Conservation (phyloP, 2,888 invertebrate species). For the Ptycholaimellus sp. region DNA sequence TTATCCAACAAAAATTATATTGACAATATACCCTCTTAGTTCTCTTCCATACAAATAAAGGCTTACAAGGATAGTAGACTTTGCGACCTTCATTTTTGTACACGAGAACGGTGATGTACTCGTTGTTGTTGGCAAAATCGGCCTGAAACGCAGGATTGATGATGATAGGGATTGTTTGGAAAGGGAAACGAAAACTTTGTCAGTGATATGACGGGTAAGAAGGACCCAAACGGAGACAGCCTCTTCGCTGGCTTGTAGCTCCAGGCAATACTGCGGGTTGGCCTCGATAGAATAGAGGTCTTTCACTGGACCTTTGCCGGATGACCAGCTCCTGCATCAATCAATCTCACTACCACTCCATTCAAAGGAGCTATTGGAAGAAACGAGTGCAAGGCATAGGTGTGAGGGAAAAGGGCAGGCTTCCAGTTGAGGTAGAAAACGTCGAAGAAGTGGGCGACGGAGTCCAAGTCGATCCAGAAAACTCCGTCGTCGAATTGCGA, state of each 20-base stretch:
- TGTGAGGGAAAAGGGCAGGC: constrained; percentile 58
- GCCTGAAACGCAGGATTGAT: constrained; percentile 35
- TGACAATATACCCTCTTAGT: too few species aligned
- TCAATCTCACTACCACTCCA: too few species aligned
- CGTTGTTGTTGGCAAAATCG: constrained; percentile 73
- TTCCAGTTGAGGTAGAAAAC: constrained; percentile 90
- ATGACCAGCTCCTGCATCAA: constrained; percentile 65
- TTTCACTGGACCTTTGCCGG: constrained; percentile 60
- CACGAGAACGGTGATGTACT: constrained; percentile 72
- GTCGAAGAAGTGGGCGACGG: constrained; percentile 63
- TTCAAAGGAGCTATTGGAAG: too few species aligned
- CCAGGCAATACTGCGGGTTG: constrained; percentile 67
- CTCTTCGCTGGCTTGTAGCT: constrained; percentile 37
- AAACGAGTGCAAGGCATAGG: constrained; percentile 76
- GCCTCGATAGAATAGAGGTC: constrained; percentile 70
- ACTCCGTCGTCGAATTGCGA: constrained; percentile 76
- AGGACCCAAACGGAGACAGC: constrained; percentile 55
- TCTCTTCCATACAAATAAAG: background rate
- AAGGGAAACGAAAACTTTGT: too few species aligned
- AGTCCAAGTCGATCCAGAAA: constrained; percentile 84
- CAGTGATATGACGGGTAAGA: constrained; percentile 68
- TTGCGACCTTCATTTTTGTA: constrained; percentile 60
- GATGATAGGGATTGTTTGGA: too few species aligned
- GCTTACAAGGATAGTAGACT: constrained; percentile 71
- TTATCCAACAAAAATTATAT: too few species aligned